Evolutionary conservation across 2,888 invertebrate species (phyloP).

Genomic region (Drosophila aldrichi): DNA sequence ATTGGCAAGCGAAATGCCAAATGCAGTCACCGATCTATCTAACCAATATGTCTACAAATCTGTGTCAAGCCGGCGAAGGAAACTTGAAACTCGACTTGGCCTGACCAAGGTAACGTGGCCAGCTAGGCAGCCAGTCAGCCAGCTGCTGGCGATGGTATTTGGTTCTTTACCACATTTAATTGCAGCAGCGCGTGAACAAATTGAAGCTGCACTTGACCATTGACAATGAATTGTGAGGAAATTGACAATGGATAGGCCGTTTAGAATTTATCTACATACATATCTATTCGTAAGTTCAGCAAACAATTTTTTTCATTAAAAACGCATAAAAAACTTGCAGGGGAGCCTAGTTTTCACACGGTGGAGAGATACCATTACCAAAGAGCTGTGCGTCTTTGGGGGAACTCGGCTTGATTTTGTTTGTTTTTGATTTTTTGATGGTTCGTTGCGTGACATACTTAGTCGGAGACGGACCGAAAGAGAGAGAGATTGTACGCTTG

Average conservation of each 20-base stretch:
- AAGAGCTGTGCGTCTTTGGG: slow-evolving; percentile 15
- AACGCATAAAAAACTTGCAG: slow-evolving; percentile 33
- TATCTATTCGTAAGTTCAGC: slow-evolving; percentile 29
- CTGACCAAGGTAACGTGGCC: slow-evolving; percentile 33
- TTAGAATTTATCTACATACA: slow-evolving; percentile 28
- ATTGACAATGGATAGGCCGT: slow-evolving; percentile 30
- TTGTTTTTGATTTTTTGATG: slow-evolving; percentile 7
- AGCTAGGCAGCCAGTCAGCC: slow-evolving; percentile 26
- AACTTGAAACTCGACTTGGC: slow-evolving; percentile 67
- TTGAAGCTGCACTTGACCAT: slow-evolving; percentile 69
- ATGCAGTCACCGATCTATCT: slow-evolving; percentile 53
- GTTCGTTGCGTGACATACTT: slow-evolving; percentile 55
- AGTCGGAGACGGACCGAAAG: slow-evolving; percentile 27
- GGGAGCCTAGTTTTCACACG: slow-evolving; percentile 44
- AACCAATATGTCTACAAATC: slow-evolving; percentile 58
- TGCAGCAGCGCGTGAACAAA: slow-evolving; percentile 39
- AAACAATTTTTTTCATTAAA: slow-evolving; percentile 49
- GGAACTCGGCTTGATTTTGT: slow-evolving; percentile 9
- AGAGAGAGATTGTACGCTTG: slow-evolving; percentile 57
- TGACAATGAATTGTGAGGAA: slow-evolving; percentile 50
- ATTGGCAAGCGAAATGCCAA: slow-evolving; percentile 68
- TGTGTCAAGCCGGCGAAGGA: slow-evolving; percentile 76
- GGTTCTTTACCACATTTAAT: slow-evolving; percentile 70
- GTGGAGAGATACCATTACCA: slow-evolving; percentile 34
- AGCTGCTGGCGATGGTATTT: slow-evolving; percentile 49